These are phyloP conservation scores for Watsonalla cultraria DNA, from an alignment of 2,888 invertebrate genomes.

Conservation along the genomic window DNA sequence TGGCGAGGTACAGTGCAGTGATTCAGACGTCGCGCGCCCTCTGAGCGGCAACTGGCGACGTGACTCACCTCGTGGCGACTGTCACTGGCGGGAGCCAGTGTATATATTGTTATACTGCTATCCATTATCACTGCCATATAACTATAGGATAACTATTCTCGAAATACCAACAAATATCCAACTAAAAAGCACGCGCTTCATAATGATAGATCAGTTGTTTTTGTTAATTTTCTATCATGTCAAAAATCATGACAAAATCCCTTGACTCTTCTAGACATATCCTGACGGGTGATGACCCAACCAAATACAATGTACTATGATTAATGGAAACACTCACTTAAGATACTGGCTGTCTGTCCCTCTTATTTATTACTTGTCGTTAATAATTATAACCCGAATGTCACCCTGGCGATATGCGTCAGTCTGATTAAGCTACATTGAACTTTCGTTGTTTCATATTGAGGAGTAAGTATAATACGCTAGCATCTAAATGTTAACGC, in stretches of 20 bases:
- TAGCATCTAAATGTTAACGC: conserved; percentile 21
- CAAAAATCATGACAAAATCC: too few relatives aligned
- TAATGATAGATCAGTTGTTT: too few relatives aligned
- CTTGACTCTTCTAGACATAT: too few relatives aligned
- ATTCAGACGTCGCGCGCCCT: conserved; percentile 36
- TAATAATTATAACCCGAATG: conserved; percentile 34
- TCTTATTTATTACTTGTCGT: conserved; percentile 40
- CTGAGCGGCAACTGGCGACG: conserved; percentile 30
- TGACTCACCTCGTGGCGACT: conserved; percentile 28
- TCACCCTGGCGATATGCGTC: conserved; percentile 17
- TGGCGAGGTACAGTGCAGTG: conserved; percentile 43
- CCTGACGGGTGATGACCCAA: too few relatives aligned
- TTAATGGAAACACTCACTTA: conserved; percentile 46
- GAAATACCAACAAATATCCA: too few relatives aligned
- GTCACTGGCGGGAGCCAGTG: conserved; percentile 14
- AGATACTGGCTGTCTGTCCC: conserved; percentile 34
- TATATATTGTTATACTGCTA: too few relatives aligned
- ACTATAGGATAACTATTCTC: too few relatives aligned
- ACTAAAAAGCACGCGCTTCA: too few relatives aligned
- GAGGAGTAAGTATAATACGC: conserved; percentile 18
- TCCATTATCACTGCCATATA: too few relatives aligned
- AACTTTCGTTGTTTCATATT: conserved; percentile 18
- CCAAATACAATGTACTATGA: conserved; percentile 26
- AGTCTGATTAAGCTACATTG: conserved; percentile 24
- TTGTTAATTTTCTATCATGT: too few relatives aligned